These are phyloP conservation scores for Myripristis murdjan DNA, from an alignment of 2,797 vertebrate genomes.

Conservation along the genomic window DNA sequence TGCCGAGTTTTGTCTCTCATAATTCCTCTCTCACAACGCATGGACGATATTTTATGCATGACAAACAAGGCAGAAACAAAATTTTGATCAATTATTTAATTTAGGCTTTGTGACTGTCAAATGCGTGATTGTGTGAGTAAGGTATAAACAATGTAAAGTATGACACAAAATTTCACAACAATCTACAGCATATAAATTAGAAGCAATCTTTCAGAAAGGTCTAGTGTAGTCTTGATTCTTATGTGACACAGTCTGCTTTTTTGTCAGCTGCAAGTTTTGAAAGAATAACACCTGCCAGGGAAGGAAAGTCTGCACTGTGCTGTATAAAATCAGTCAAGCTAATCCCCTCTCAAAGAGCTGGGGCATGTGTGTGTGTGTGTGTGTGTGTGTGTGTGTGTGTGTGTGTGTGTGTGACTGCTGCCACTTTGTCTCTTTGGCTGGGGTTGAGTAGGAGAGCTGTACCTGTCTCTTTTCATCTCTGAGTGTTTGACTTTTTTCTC, in stretches of 20 bases:
- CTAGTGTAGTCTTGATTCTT: too few relatives aligned
- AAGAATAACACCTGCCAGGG: neutral
- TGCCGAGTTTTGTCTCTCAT: neutral
- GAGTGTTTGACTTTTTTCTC: conserved; percentile 8
- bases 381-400: neutral
- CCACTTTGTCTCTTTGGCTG: conserved; percentile 44
- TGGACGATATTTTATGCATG: conserved; percentile 40
- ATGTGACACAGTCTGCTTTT: neutral
- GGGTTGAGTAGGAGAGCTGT: conserved; percentile 36
- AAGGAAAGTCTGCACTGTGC: neutral
- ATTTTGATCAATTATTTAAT: conserved; percentile 37
- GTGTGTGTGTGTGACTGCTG: neutral
- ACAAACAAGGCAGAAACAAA: conserved; percentile 21
- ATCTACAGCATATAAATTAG: neutral
- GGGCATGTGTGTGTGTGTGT: conserved; percentile 9
- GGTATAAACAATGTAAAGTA: neutral
- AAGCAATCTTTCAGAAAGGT: too few relatives aligned
- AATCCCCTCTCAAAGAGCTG: neutral
- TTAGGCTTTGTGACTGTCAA: neutral
- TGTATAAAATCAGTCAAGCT: conserved; percentile 14
- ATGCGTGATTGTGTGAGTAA: conserved; percentile 3
- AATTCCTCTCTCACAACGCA: neutral
- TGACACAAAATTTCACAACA: neutral
- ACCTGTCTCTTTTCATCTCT: conserved; percentile 45
- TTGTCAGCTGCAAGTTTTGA: neutral